These are phyloP conservation scores for Amniataba percoides DNA, from an alignment of 2,797 vertebrate species.

Conservation along the genomic window DNA sequence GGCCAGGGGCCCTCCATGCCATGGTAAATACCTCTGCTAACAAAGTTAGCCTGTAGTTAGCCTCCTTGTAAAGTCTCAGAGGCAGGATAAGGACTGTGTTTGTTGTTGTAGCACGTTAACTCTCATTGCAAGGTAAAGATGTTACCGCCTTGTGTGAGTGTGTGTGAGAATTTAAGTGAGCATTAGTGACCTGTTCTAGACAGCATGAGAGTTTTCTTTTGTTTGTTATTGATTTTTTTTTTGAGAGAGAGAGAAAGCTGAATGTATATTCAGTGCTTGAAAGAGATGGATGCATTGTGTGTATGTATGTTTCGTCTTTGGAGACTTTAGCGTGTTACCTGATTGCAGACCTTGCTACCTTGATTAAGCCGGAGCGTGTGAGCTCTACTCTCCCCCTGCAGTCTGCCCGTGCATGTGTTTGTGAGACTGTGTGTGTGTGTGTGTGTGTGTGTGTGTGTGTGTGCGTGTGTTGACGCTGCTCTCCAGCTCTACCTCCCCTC, in stretches of 20 bases:
- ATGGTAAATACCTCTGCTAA: constrained; percentile 80
- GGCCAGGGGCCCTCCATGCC: constrained; percentile 72
- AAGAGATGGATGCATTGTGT: not conserved
- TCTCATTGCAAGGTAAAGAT: constrained; percentile 33
- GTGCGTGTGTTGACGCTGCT: constrained; percentile 42
- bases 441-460: constrained; percentile 8
- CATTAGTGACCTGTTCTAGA: not conserved
- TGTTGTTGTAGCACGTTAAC: not conserved
- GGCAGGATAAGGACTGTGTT: not conserved
- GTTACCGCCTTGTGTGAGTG: constrained; percentile 1
- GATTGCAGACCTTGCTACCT: constrained; percentile 44
- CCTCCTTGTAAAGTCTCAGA: constrained; percentile 12
- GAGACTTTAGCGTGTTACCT: constrained; percentile 29
- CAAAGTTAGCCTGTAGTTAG: constrained; percentile 25
- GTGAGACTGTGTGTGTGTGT: constrained; percentile 17
- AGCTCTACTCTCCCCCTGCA: constrained; percentile 52
- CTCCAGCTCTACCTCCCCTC: constrained; percentile 48
- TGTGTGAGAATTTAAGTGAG: constrained; percentile 11
- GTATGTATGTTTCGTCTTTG: constrained; percentile 34
- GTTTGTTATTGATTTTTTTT: constrained; percentile 4
- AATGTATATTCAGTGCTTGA: not conserved
- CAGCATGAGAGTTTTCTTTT: constrained; percentile 8
- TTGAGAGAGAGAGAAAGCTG: not conserved
- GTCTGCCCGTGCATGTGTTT: constrained; percentile 51
- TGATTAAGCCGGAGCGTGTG: constrained; percentile 41